Conservation (phyloP, 1,140 invertebrate species). For the Cydia pomonella region DNA sequence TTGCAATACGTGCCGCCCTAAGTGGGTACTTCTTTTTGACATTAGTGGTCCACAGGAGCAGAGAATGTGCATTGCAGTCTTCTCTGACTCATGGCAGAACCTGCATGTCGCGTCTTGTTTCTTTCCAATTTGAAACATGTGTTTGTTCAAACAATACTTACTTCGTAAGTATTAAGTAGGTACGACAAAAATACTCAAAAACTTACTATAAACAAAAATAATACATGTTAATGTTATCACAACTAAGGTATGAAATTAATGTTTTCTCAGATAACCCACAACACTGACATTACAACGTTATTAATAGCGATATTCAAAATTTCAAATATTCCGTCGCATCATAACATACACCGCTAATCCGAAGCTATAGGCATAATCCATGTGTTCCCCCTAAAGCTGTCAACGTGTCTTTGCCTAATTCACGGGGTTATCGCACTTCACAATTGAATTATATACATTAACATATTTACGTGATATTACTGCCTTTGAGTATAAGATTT, state of each 20-base stretch:
- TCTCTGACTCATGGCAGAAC: too few relatives aligned
- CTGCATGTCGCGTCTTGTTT: too few relatives aligned
- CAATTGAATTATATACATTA: conserved; percentile 28
- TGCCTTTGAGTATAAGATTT: neutral
- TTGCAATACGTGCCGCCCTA: too few relatives aligned
- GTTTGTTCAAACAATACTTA: too few relatives aligned
- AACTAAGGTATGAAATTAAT: too few relatives aligned
- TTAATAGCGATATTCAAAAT: neutral
- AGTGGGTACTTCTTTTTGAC: too few relatives aligned
- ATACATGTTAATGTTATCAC: too few relatives aligned
- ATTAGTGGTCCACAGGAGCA: too few relatives aligned
- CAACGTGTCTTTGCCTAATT: conserved; percentile 28
- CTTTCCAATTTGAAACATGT: too few relatives aligned
- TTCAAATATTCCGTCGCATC: neutral
- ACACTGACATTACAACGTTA: neutral
- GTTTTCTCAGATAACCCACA: neutral
- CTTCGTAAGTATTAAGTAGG: too few relatives aligned
- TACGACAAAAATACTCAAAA: neutral
- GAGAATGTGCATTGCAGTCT: too few relatives aligned
- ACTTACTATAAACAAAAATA: neutral
- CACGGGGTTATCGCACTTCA: conserved; percentile 17
- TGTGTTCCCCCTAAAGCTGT: conserved; percentile 17
- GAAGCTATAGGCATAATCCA: neutral
- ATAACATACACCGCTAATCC: conserved; percentile 15
- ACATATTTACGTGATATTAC: conserved; percentile 19